phyloP scores from a whole-genome alignment of 1,140 invertebrate species.

The Vollenhovia emeryi region DNA sequence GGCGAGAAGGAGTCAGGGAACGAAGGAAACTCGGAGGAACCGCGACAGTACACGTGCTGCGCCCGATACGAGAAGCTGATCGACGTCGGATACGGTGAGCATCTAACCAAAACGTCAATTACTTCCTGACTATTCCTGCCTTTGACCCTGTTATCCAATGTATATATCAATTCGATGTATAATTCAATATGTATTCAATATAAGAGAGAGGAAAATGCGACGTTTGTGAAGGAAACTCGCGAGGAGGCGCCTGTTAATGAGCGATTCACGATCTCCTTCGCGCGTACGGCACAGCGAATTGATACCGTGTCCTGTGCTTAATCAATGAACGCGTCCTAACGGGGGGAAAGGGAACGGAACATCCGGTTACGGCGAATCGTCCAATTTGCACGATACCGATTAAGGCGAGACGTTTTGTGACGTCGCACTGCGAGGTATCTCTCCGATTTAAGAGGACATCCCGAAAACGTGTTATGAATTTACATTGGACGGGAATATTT shows the following conservation, averaged over 20 bases:
- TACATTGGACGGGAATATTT: neutral
- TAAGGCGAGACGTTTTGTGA: neutral
- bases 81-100: conserved; percentile 80
- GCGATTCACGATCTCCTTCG: neutral
- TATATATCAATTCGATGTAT: neutral
- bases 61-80: conserved; percentile 80
- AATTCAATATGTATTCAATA: too few relatives aligned
- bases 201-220: neutral
- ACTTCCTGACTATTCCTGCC: neutral
- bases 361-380: conserved; percentile 49
- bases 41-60: conserved; percentile 75
- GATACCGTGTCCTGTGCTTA: conserved; percentile 48
- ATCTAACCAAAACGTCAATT: neutral
- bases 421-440: neutral
- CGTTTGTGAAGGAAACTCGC: neutral
- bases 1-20: conserved; percentile 48
- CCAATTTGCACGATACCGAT: neutral
- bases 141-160: neutral
- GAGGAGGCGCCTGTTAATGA: neutral
- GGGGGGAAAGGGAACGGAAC: conserved; percentile 51
- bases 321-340: conserved; percentile 59
- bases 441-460: neutral
- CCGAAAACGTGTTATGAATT: neutral
- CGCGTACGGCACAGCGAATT: conserved; percentile 16
- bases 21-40: conserved; percentile 63